Conservation (phyloP, 2,113 vertebrate species). For the Nestor notabilis region DNA sequence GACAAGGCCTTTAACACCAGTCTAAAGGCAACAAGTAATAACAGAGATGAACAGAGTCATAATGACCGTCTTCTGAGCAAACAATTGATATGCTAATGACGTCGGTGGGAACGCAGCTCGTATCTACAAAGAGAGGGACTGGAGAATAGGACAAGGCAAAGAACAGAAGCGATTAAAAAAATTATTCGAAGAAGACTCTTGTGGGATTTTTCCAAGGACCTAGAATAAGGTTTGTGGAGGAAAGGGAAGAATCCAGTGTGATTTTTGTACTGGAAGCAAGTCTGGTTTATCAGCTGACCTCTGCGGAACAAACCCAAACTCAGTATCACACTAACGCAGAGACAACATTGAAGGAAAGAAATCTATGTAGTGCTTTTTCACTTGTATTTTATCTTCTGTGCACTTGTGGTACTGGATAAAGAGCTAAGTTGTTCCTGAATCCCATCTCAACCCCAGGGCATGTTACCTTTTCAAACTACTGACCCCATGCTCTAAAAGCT, state of each 20-base stretch:
- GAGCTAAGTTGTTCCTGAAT: background rate
- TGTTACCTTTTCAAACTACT: background rate
- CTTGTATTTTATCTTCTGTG: background rate
- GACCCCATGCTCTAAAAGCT: rapidly evolving
- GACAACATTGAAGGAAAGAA: background rate
- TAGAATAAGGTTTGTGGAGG: background rate
- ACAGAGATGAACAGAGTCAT: constrained; percentile 53
- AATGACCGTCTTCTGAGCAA: constrained; percentile 54
- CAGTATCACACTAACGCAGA: background rate
- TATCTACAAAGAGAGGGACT: constrained; percentile 43
- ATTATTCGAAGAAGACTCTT: background rate
- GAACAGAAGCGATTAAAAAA: constrained; percentile 14
- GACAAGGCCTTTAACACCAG: constrained; percentile 52
- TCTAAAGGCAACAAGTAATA: constrained; percentile 51
- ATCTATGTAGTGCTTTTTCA: background rate
- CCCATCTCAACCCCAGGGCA: background rate
- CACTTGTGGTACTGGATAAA: background rate
- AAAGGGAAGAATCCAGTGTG: background rate
- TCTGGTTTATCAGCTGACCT: background rate
- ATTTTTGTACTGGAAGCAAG: background rate
- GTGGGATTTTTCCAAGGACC: background rate
- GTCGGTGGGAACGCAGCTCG: constrained; percentile 3
- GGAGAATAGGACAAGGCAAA: constrained; percentile 9
- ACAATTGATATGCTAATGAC: constrained; percentile 68
- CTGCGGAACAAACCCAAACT: background rate